Base-by-base conservation (phyloP, 2,797 vertebrate genomes). In the Gila robusta region DNA sequence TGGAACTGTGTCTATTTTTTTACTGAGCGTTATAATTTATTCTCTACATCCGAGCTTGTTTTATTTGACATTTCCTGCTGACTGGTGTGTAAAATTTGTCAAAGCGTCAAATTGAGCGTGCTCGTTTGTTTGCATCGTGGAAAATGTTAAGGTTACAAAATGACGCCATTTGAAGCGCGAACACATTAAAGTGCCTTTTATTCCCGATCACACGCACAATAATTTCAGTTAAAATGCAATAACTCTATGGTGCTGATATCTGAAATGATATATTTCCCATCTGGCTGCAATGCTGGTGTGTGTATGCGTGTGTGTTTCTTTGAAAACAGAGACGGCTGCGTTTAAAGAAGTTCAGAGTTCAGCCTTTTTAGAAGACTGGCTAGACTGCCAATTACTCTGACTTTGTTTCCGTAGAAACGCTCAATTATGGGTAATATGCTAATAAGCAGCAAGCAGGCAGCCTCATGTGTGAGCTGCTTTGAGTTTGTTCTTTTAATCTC, bases 341-440 rank as follows among this genome's bases (percentile, higher is more conserved):
- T 78, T 86, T 81, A 72, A 77, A 71, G 56, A 71, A 87, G 85
- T 71, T 84, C 73, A 67, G 66, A 67, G 78, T 80, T 81, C 85
- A 85, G 79, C 14, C 79, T 74, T 74, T 78, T 90, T 84, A 89
- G 83, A 83, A 64, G 56, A 78, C 74, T 85, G 85, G 79, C 73
- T 87, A 85, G 87, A 83, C 85, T 81, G 56, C 85, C 87, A 89
- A 89, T 88, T 90, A 88, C 86, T 79, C 54, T 39, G 82, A 66
- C 85, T 90, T 89, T 89, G 88, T 90, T 88, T 85, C 88, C 28
- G 88, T 90, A 88, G 88, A 89, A 89, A 90, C 79, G 83, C 84
- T 86, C 79, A 88, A 85, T 87, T 77, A 89, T 86, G 87, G 83
- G 83, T 81, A 84, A 81, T 84, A 90, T 89, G 85, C 76, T 89